Evolutionary conservation across 2,797 vertebrate genomes (phyloP).

Genomic region (Loris lydekkerianus): DNA sequence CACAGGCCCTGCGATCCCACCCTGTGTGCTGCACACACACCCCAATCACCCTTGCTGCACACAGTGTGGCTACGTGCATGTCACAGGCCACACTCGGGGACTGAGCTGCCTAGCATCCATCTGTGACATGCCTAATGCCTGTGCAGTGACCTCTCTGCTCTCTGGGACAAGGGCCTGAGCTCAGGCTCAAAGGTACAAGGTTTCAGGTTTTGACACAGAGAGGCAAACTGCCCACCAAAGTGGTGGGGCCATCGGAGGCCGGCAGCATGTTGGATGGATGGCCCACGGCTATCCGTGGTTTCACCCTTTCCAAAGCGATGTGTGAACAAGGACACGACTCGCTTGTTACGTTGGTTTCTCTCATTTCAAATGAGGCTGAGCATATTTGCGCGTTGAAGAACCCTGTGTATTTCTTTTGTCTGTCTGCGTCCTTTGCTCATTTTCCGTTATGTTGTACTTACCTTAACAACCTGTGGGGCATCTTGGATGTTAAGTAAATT

Average conservation of each 20-base stretch:
- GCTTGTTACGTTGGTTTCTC: no score
- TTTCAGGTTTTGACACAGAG: not conserved
- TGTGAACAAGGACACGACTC: not conserved
- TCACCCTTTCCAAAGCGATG: not conserved
- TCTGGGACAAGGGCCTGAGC: not conserved
- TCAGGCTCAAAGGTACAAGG: no score
- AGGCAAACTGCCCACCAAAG: not conserved
- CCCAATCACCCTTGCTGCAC: not conserved
- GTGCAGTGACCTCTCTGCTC: not conserved
- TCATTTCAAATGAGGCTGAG: not conserved
- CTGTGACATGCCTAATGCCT: no score
- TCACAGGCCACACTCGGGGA: no score
- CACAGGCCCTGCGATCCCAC: not conserved
- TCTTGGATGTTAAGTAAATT: not conserved
- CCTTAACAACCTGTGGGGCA: not conserved
- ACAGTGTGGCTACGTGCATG: not conserved
- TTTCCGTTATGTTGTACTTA: not conserved
- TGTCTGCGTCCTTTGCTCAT: not conserved
- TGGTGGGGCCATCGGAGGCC: accelerated
- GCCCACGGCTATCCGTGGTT: not conserved
- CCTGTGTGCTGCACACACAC: not conserved
- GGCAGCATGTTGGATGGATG: not conserved
- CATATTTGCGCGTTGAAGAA: not conserved
- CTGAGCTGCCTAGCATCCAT: not conserved
- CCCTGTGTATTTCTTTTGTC: not conserved